These are phyloP conservation scores for Dryococelus australis DNA, from an alignment of 2,888 invertebrate genomes.

Conservation along the genomic window DNA sequence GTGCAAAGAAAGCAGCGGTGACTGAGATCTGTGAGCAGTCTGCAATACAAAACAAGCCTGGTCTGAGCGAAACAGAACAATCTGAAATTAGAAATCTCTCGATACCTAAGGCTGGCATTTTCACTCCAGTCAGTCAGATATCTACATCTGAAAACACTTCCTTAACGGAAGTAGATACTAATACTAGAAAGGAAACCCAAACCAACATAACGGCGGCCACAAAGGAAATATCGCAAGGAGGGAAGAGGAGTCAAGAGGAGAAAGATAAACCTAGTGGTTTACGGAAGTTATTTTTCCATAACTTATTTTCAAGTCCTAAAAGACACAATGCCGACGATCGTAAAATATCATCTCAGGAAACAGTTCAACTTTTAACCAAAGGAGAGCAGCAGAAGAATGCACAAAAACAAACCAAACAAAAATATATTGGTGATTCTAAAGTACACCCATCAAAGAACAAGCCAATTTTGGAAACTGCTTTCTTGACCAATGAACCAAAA, in stretches of 20 bases:
- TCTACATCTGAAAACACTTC: constrained; percentile 20
- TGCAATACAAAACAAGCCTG: neutral
- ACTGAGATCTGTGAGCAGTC: neutral
- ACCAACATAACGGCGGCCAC: constrained; percentile 31
- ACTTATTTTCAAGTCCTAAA: constrained; percentile 28
- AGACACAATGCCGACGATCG: neutral
- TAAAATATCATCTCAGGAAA: neutral
- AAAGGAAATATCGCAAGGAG: neutral
- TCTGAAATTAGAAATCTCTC: neutral
- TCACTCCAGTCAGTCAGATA: neutral
- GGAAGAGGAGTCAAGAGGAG: constrained; percentile 17
- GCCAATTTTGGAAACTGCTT: constrained; percentile 41
- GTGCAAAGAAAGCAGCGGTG: neutral
- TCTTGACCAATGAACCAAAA: constrained; percentile 33
- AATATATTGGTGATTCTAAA: constrained; percentile 21
- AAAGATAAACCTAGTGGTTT: constrained; percentile 34
- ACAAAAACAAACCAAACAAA: neutral
- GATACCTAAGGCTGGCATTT: neutral
- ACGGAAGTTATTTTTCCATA: constrained; percentile 12
- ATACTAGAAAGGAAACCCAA: neutral
- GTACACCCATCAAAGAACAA: constrained; percentile 32
- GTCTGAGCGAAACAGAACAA: neutral
- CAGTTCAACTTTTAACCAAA: constrained; percentile 7
- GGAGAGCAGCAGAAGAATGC: constrained; percentile 20
- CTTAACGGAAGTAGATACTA: constrained; percentile 5